phyloP scores from a whole-genome alignment of 2,113 vertebrate species.

The Nannobrachium achirus region DNA sequence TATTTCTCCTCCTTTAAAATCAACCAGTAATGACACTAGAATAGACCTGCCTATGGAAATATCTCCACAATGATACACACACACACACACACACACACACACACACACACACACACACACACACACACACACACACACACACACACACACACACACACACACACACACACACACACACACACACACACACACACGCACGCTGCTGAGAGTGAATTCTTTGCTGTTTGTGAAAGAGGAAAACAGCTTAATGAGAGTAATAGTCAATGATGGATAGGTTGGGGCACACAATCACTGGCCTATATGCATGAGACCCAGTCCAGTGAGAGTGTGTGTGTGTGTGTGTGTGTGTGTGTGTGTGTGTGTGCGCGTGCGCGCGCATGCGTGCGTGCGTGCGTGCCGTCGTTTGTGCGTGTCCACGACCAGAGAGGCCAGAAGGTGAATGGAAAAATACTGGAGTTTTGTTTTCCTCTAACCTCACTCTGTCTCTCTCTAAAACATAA shows the following conservation, averaged over 20 bases:
- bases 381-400: slow-evolving; percentile 37
- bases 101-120: slow-evolving; percentile 26
- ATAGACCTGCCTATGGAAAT: slow-evolving; percentile 80
- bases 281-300: slow-evolving; percentile 79
- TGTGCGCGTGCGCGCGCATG: slow-evolving; percentile 54
- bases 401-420: slow-evolving; percentile 45
- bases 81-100: slow-evolving; percentile 13
- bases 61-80: slow-evolving; percentile 57
- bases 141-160: slow-evolving; percentile 51
- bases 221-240: slow-evolving; percentile 74
- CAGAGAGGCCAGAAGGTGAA: slow-evolving; percentile 72
- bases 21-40: slow-evolving; percentile 76
- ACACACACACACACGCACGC: slow-evolving; percentile 5
- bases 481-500: not conserved
- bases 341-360: slow-evolving; percentile 59
- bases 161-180: slow-evolving; percentile 28
- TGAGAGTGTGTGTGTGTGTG: slow-evolving; percentile 38
- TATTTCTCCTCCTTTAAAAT: slow-evolving; percentile 80
- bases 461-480: slow-evolving; percentile 36
- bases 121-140: slow-evolving; percentile 56
- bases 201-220: slow-evolving; percentile 62
- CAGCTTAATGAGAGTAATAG: slow-evolving; percentile 77
- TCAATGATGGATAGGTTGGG: slow-evolving; percentile 78
- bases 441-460: slow-evolving; percentile 58
- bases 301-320: slow-evolving; percentile 64